Base-by-base conservation (phyloP, 2,797 vertebrate genomes). In the Fratercula arctica region DNA sequence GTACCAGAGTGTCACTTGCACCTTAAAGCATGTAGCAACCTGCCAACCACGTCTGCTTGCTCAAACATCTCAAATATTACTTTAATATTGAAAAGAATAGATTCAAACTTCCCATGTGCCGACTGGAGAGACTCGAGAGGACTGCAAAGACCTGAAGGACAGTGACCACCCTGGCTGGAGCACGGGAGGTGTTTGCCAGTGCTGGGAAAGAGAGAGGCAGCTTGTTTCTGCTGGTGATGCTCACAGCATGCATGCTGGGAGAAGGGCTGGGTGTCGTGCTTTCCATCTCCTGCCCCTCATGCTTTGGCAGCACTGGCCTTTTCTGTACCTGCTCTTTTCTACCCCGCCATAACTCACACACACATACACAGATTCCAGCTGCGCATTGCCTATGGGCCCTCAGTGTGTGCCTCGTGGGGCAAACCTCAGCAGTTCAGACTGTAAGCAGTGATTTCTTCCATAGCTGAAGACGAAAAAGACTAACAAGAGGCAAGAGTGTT, bases 371-470 rank as follows among this genome's bases (percentile, higher is more conserved):
- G 3, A 39, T 6, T 63, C 33, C 63, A 68, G 35, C 28, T 16
- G 7, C 11, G 14, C 8, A 1, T 16, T 54, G 39, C 7, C 3
- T 8, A n/a, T 1, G 5, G 43, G 37, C n/a, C 0, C 0, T 12
- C 1, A 0, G 13, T 9, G 17, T 41, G 61, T 59, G 37, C 39
- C 28, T 28, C 37, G 24, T 0, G 0, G 60, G 41, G 19, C 3
- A 3, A 82, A 75, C 25, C 46, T 61, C 61, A 50, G 25, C 60
- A 7, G 24, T 35, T 51, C 76, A 21, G 60, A 14, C 10, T 64
- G 45, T 14, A 21, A 56, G 18, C 16, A 37, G 41, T 11, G 11
- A 53, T 76, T 73, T 56, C 16, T 90, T 76, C 50, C 56, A 18
- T 0, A 50, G 46, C 11, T 50, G 17, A 87, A 37, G 45, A 39